Conservation (phyloP, 2,113 vertebrate genomes). For the Sinosuthora webbiana region DNA sequence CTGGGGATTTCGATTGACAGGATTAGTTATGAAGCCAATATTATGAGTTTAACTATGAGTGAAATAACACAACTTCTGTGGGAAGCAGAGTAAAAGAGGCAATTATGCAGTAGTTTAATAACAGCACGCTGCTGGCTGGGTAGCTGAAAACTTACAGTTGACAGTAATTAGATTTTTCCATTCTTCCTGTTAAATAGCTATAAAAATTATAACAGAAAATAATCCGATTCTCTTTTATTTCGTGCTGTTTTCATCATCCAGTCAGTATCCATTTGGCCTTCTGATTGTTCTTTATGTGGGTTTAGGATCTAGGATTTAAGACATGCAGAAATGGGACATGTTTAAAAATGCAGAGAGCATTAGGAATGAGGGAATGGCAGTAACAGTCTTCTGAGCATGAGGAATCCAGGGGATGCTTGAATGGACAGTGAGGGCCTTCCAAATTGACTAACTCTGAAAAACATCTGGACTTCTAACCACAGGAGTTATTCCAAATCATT, state of each 20-base stretch:
- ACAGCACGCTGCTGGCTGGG: slow-evolving; percentile 50
- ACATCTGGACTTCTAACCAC: not conserved
- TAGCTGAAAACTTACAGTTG: slow-evolving; percentile 67
- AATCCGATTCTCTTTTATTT: slow-evolving; percentile 12
- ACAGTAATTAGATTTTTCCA: slow-evolving; percentile 73
- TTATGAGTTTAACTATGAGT: slow-evolving; percentile 68
- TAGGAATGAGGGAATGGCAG: not conserved
- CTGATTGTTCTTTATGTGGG: not conserved
- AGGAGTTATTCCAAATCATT: not conserved
- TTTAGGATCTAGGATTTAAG: not conserved
- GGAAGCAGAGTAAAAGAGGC: slow-evolving; percentile 65
- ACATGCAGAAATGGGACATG: not conserved
- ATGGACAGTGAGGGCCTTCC: not conserved
- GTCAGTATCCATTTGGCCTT: not conserved
- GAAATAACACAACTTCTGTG: slow-evolving; percentile 74
- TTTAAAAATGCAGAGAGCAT: not conserved
- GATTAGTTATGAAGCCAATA: slow-evolving; percentile 67
- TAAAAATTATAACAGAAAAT: slow-evolving; percentile 40
- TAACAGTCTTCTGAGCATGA: not conserved
- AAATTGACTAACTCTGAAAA: not conserved
- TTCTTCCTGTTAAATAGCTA: slow-evolving; percentile 61
- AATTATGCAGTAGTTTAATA: slow-evolving; percentile 74
- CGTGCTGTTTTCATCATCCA: not conserved
- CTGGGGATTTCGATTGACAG: slow-evolving; percentile 69
- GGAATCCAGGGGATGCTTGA: not conserved